Conservation (phyloP, 2,888 invertebrate species). For the Augochlorella aurata region DNA sequence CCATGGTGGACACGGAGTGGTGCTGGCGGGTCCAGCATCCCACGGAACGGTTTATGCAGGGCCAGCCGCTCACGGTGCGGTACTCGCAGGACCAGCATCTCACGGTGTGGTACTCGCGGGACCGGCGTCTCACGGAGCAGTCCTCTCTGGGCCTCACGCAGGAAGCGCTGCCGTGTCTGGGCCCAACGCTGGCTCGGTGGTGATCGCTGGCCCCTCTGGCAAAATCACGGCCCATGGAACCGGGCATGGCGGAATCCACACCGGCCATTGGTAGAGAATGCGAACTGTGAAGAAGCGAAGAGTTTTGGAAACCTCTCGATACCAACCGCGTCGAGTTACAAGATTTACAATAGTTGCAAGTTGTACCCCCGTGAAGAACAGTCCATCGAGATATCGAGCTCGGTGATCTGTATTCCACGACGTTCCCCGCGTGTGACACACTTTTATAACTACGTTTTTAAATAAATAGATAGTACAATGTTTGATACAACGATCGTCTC, state of each 20-base stretch:
- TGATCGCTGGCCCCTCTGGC: conserved; percentile 79
- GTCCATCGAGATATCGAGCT: neutral
- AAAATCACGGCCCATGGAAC: conserved; percentile 79
- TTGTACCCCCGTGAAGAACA: neutral
- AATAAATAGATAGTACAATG: neutral
- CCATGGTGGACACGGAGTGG: conserved; percentile 62
- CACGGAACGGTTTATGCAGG: conserved; percentile 63
- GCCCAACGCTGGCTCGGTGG: conserved; percentile 77
- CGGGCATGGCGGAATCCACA: conserved; percentile 77
- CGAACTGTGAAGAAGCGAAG: neutral
- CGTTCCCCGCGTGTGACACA: conserved; percentile 29
- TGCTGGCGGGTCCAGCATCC: conserved; percentile 61
- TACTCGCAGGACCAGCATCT: conserved; percentile 74
- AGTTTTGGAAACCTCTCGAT: conserved; percentile 21
- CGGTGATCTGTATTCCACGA: conserved; percentile 6
- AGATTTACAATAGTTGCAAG: neutral
- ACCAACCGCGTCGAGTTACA: conserved; percentile 14
- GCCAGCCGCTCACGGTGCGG: conserved; percentile 69
- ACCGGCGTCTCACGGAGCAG: conserved; percentile 76
- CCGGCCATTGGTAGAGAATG: conserved; percentile 67
- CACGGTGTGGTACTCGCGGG: conserved; percentile 76
- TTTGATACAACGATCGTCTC: neutral
- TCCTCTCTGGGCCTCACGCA: conserved; percentile 77
- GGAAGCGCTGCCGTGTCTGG: conserved; percentile 77
- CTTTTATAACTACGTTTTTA: neutral